phyloP scores from a whole-genome alignment of 2,797 vertebrate species.

The Rhinatrema bivittatum region DNA sequence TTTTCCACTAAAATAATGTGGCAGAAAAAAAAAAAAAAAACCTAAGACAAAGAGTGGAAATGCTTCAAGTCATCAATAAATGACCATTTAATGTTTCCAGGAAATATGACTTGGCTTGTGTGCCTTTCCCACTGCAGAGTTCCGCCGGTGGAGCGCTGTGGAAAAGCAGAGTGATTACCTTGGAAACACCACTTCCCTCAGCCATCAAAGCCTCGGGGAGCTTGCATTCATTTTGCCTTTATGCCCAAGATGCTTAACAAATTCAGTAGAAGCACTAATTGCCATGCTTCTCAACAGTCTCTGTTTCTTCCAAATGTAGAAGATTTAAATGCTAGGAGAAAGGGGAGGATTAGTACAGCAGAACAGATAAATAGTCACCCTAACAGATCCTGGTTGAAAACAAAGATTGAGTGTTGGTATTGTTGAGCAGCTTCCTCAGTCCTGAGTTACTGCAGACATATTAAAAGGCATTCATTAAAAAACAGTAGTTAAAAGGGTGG shows the following conservation, averaged over 20 bases:
- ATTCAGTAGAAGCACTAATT: constrained; percentile 21
- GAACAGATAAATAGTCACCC: no score
- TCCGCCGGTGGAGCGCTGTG: constrained; percentile 11
- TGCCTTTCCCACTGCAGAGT: constrained; percentile 18
- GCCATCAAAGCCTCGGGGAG: constrained; percentile 20
- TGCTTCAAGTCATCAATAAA: constrained; percentile 43
- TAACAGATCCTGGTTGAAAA: no score
- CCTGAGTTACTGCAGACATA: no score
- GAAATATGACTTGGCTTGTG: constrained; percentile 35
- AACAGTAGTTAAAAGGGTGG: no score
- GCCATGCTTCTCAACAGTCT: constrained; percentile 31
- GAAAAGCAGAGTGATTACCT: constrained; percentile 34
- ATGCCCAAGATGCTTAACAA: constrained; percentile 17
- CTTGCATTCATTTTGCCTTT: constrained; percentile 31
- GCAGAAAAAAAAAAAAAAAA: no score
- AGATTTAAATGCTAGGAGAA: constrained; percentile 28
- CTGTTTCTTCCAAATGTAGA: constrained; percentile 20
- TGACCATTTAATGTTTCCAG: constrained; percentile 39
- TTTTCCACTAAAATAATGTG: constrained; percentile 43
- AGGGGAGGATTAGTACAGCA: constrained; percentile 24
- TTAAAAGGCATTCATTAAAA: no score
- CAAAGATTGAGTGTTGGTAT: no score
- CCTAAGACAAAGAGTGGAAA: constrained; percentile 62
- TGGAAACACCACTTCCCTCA: constrained; percentile 37
- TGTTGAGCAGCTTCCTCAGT: no score